Base-by-base conservation (phyloP, 2,113 vertebrate species). In the Neodontobutis hainanensis region DNA sequence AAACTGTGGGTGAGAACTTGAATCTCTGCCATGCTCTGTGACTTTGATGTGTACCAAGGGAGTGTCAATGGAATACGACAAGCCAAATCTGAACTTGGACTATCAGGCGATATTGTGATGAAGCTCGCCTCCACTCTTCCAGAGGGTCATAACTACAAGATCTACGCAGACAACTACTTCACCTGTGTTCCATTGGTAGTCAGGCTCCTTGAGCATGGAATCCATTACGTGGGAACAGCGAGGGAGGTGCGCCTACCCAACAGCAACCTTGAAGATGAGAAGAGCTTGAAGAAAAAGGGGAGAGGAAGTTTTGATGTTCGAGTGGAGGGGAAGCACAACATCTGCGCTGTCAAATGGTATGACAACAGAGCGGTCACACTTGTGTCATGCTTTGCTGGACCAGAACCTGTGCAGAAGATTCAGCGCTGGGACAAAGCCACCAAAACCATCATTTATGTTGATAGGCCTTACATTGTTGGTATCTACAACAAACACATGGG, bases 21-120 rank as follows among this genome's bases (percentile, higher is more conserved):
- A n/a, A 47, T 48, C 32, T 61, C 32, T 61, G 44, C 27, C 27
- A 61, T 61, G 32, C 8, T 36, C 7, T 36, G 12, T 61, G 59
- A 61, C 3, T 11, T 59, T 11, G 32, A 61, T 46, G 59, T 61
- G 4, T 36, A 36, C 14, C 45, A 48, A 47, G 59, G 44, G 3
- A 59, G 16, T 6, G 19, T 27, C 4, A 32, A 59, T 14, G n/a
- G n/a, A n/a, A n/a, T n/a, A n/a, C n/a, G n/a, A n/a, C 38, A 10
- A 50, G 50, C 10, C 43, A 16, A 4, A 19, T 40, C 11, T 15
- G 42, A 32, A 44, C 42, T 45, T 45, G 44, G 44, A 45, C 44
- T 45, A 3, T 45, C 44, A 6, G 44, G 44, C 1, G 56, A 15
- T 44, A 36, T 16, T 58, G 55, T 58, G 5, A 58, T 58, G 55